Base-by-base conservation (phyloP, 1,140 invertebrate genomes). In the Drepana arcuata region DNA sequence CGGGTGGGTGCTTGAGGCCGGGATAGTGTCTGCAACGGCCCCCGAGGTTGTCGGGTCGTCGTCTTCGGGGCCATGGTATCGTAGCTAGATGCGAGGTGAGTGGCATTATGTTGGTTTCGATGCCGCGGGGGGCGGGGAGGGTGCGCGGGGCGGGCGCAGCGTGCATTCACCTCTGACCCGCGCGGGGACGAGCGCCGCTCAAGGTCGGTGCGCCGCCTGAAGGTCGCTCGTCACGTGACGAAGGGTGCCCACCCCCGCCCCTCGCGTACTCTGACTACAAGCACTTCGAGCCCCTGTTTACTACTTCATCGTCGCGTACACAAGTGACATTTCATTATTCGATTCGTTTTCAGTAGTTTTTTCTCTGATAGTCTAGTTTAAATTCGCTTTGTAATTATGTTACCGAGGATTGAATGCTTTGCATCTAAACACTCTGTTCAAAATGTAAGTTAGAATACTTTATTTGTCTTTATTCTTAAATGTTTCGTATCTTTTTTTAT, bases 151-250 rank as follows among this genome's bases (percentile, higher is more conserved):
- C 45, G 56, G 41, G 47, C 36, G 50, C 32, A 40, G 61, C 71
- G 75, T 75, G 69, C 75, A 72, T 80, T 80, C 73, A 80, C 75
- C 75, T 80, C 75, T 80, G 75, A 80, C 75, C 75, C 71, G 75
- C 68, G 53, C 55, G 74, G 67, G 72, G 70, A 63, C 59, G 69
- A 69, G 53, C 64, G 64, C 71, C n/a, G n/a, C n/a, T 75, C 75
- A 80, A 77, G 75, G 75, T 80, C 72, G 75, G 72, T 77, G 75
- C 65, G 72, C 72, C 69, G 72, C 63, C 77, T n/a, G 75, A 80
- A 80, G 75, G 75, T 80, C 75, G 75, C 59, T 66, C 37, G 56
- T 77, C 72, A 73, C 72, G 68, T 75, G 70, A 77, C 66, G 56
- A 48, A 67, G 75, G 75, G 72, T 77, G 69, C 65, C 42, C 53